Evolutionary conservation across 1,140 invertebrate species (phyloP), one percentile per base, ranked within the genome.

Genomic region (Thrips palmi): DNA sequence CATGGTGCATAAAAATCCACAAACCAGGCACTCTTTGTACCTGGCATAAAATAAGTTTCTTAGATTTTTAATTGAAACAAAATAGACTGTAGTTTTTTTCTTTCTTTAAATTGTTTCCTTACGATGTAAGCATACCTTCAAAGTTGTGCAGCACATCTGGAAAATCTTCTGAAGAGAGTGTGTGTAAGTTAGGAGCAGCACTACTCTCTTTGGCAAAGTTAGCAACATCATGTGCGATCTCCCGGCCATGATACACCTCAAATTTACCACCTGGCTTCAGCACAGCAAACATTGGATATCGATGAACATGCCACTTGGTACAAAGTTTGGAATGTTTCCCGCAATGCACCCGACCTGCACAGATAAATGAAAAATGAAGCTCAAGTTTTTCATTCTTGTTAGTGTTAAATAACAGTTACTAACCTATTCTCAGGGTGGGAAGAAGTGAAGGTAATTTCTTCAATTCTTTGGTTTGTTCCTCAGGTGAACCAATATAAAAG

Each of bases 1-100:
- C 78, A 81, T 46, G 81, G 79, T 3, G 78, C 74, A 58, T 77
- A 82, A 63, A 80, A 83, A 49, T 84, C 78, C 19, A 85, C 63
- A 49, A 84, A 71, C 75, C 74, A 79, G 2, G 65, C 56, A 41
- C 64, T 45, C 18, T 60, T 56, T 24, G 55, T 51, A 37, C 58
- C 65, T 55, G 51, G 43, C 42, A 56, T 47, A 17, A 37, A 41
- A 41, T 19, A 33, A 39, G 41, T 24, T 22, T 4, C 17, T 10
- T 24, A 36, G n/a, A 22, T 43, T 15, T 40, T 10, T 24, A 27
- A 23, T 4, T 6, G n/a, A n/a, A n/a, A n/a, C n/a, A 8, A 8
- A 15, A 35, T 21, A 18, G 20, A 35, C 11, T 10, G 14, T 8
- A 6, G 22, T 15, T 7, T 20, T 15, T 5, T 20, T 8, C 19